phyloP scores from a whole-genome alignment of 2,888 invertebrate species.

The Leptothorax acervorum region DNA sequence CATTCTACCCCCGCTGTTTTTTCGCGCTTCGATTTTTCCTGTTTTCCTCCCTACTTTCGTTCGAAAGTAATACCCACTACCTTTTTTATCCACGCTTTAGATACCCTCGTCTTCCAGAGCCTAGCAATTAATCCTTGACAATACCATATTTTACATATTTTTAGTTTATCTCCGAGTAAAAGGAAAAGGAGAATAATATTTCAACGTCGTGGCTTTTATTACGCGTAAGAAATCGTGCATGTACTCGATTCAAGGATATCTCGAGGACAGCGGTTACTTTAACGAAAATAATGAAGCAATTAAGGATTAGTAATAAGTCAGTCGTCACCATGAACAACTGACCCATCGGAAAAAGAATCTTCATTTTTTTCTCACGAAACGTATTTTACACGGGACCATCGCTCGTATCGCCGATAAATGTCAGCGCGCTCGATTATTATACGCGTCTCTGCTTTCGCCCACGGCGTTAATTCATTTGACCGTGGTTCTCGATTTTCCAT shows the following conservation, averaged over 20 bases:
- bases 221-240: not conserved
- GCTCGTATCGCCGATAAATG: slow-evolving; percentile 53
- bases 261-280: slow-evolving; percentile 9
- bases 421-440: slow-evolving; percentile 54
- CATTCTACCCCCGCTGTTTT: slow-evolving; percentile 10
- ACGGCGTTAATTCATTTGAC: slow-evolving; percentile 49
- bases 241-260: not conserved
- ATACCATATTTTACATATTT: slow-evolving; percentile 31
- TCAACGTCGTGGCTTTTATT: slow-evolving; percentile 1
- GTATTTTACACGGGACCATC: not conserved
- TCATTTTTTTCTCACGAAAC: not conserved
- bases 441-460: slow-evolving; percentile 37
- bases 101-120: not conserved
- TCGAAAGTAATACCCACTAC: not conserved
- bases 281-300: slow-evolving; percentile 42
- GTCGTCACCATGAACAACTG: slow-evolving; percentile 5
- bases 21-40: not conserved
- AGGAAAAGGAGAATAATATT: slow-evolving; percentile 18
- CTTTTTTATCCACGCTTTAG: not conserved
- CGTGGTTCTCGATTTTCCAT: slow-evolving; percentile 43
- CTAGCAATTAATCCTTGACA: not conserved
- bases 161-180: not conserved
- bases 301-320: slow-evolving; percentile 38
- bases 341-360: not conserved
- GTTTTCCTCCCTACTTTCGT: not conserved